Evolutionary conservation across 2,888 invertebrate species (phyloP).

Genomic region (Melikaiella ostensackeni): DNA sequence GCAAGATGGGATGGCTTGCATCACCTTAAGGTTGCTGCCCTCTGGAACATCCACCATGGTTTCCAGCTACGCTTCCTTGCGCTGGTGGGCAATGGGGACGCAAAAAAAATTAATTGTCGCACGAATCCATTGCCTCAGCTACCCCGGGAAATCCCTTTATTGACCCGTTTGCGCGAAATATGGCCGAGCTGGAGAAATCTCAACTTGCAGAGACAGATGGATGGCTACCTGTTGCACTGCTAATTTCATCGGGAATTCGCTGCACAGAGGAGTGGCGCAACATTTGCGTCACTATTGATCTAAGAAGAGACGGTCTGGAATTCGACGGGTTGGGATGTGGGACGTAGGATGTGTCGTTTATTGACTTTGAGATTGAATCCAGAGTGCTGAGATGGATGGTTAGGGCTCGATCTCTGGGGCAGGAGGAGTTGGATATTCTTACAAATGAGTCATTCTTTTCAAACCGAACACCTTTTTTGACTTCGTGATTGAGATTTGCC

Average conservation of each 20-base stretch:
- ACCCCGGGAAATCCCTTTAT: slow-evolving; percentile 2
- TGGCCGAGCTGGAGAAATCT: slow-evolving; percentile 25
- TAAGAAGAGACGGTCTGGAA: neutral
- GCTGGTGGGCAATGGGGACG: slow-evolving; percentile 19
- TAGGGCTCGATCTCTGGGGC: neutral
- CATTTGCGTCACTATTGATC: slow-evolving; percentile 41
- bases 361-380: slow-evolving; percentile 23
- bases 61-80: neutral
- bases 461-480: no score
- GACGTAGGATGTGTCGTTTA: slow-evolving; percentile 10
- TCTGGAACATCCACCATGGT: neutral
- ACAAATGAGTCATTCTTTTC: no score
- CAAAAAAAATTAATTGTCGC: neutral
- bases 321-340: neutral
- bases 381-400: neutral
- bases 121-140: neutral
- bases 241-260: slow-evolving; percentile 49
- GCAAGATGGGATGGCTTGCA: slow-evolving; percentile 63
- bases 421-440: neutral
- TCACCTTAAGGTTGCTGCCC: slow-evolving; percentile 48
- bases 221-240: slow-evolving; percentile 54
- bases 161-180: slow-evolving; percentile 27
- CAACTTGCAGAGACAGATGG: slow-evolving; percentile 43
- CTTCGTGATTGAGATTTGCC: no score
- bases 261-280: slow-evolving; percentile 3